Evolutionary conservation across 2,797 vertebrate species (phyloP), one percentile per base, ranked within the genome.

Genomic region (Clamator glandarius): DNA sequence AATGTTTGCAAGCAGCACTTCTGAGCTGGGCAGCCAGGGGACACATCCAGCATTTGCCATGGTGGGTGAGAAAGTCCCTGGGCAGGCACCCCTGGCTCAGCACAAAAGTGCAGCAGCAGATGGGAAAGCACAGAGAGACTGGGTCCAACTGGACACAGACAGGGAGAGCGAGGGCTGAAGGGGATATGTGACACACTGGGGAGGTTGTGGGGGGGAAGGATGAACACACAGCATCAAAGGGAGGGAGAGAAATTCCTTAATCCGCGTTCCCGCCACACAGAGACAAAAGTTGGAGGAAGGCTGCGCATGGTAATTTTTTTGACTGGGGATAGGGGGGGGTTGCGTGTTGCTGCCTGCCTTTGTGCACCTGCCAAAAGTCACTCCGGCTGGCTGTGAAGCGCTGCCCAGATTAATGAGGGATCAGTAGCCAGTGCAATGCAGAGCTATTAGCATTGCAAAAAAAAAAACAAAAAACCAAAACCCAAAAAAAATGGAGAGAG

Each of bases 341-440:
- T 84, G 86, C 0, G 1, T 89, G 81, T 87, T 0, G 2, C 67
- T 88, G 92, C 31, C 77, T 82, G 95, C 90, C 78, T 97, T 96
- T 97, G 94, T 96, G 93, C 75, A 92, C 88, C 96, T 97, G 96
- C 95, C 96, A 96, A 69, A 96, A 96, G 92, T 94, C 89, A 94
- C 90, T 93, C 64, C 0, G 48, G 21, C 94, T 86, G 95, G 70
- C 86, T 92, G 91, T 94, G 88, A 95, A 96, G 78, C 6, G 5
- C 88, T 86, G 70, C 87, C 79, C 93, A 96, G 94, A 97, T 96
- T 95, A 95, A 96, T 92, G 95, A 94, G 87, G 83, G 93, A 96
- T 97, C 95, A 94, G 95, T 57, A 91, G 83, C 57, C 80, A 94
- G 93, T 93, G 92, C 94, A 90, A 86, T 79, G 87, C 82, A 82